Conservation (phyloP, 2,888 invertebrate genomes). For the Caradrina kadenii region DNA sequence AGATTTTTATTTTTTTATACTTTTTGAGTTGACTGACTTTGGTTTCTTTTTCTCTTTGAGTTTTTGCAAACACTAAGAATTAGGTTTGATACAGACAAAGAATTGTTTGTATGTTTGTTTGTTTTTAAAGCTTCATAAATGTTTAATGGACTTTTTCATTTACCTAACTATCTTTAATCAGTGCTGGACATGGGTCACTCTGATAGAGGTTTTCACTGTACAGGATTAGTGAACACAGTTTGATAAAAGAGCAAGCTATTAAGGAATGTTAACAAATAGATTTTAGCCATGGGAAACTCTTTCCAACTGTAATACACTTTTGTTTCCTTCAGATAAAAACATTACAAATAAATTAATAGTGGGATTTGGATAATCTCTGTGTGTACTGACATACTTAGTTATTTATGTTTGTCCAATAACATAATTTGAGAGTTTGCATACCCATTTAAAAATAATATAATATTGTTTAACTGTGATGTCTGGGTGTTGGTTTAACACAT, state of each 20-base stretch:
- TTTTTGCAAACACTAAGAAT: conserved; percentile 31
- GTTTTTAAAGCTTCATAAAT: conserved; percentile 11
- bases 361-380: conserved; percentile 52
- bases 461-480: conserved; percentile 82
- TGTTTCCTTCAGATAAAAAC: conserved; percentile 43
- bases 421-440: conserved; percentile 66
- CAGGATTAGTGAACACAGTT: conserved; percentile 29
- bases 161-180: not conserved
- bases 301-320: conserved; percentile 6
- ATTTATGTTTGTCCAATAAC: conserved; percentile 59
- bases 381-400: conserved; percentile 58
- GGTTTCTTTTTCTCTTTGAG: conserved; percentile 35
- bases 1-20: conserved; percentile 24
- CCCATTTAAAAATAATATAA: conserved; percentile 66
- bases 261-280: not conserved
- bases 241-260: not conserved
- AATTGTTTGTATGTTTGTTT: conserved; percentile 36
- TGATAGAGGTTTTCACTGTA: not conserved
- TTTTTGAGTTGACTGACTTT: conserved; percentile 43
- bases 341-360: conserved; percentile 50
- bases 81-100: conserved; percentile 21
- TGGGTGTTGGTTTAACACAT: conserved; percentile 83
- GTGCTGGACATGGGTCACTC: not conserved
- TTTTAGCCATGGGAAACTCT: not conserved
- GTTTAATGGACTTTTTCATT: not conserved